These are phyloP conservation scores for Lutjanus campechanus DNA, from an alignment of 2,797 vertebrate species.

Conservation along the genomic window DNA sequence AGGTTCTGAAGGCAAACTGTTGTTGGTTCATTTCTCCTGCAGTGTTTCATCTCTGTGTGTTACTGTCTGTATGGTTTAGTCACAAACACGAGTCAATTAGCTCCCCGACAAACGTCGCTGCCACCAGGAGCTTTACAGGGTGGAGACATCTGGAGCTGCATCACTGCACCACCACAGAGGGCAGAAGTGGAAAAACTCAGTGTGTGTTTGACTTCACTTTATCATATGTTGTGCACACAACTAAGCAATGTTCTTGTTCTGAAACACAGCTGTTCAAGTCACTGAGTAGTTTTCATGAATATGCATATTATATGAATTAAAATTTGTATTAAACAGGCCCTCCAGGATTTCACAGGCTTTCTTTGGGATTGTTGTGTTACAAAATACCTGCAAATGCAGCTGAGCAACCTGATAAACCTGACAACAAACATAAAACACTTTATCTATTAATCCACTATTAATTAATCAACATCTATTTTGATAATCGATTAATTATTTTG, in stretches of 20 bases:
- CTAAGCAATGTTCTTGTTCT: neutral
- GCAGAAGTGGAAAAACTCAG: slow-evolving; percentile 1
- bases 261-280: neutral
- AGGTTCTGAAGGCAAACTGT: slow-evolving; percentile 2
- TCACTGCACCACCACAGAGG: neutral
- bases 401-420: too few relatives aligned
- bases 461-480: too few relatives aligned
- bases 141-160: slow-evolving; percentile 19
- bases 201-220: neutral
- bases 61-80: slow-evolving; percentile 18
- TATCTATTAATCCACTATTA: too few relatives aligned
- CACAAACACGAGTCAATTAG: slow-evolving; percentile 30
- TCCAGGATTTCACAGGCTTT: too few relatives aligned
- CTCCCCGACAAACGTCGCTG: slow-evolving; percentile 29
- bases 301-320: too few relatives aligned
- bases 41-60: slow-evolving; percentile 3
- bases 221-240: neutral
- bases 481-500: too few relatives aligned
- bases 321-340: too few relatives aligned
- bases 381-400: too few relatives aligned
- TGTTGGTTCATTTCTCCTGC: neutral
- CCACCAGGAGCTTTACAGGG: slow-evolving; percentile 28
- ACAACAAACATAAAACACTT: too few relatives aligned
- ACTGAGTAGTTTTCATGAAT: too few relatives aligned
- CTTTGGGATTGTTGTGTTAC: too few relatives aligned